phyloP scores from a whole-genome alignment of 1,140 invertebrate species.

The Centruroides vittatus region DNA sequence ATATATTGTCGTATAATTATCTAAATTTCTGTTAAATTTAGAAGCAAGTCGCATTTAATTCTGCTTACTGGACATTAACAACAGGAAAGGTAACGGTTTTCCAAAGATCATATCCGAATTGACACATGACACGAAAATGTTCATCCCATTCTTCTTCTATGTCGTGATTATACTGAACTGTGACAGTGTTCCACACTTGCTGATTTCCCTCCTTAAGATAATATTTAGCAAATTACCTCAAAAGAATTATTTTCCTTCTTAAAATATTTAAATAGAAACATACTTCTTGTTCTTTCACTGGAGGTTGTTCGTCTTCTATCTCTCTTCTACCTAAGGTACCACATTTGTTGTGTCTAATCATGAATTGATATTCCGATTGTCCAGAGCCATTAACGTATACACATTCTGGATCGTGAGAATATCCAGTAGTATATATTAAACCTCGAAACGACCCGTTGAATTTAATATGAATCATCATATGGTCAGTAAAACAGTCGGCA shows the following conservation, averaged over 20 bases:
- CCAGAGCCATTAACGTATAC: constrained; percentile 90
- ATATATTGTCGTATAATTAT: no score
- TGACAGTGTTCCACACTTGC: constrained; percentile 91
- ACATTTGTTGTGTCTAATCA: constrained; percentile 79
- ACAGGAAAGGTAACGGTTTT: constrained; percentile 91
- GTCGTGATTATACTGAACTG: constrained; percentile 81
- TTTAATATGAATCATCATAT: constrained; percentile 81
- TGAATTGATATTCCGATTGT: constrained; percentile 80
- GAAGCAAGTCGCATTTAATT: not conserved
- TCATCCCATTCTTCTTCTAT: constrained; percentile 91
- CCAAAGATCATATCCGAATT: constrained; percentile 93
- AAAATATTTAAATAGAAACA: no score
- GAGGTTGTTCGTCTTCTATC: constrained; percentile 2
- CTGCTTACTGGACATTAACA: constrained; percentile 80
- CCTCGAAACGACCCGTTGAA: constrained; percentile 84
- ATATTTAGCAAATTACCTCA: not conserved
- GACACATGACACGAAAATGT: constrained; percentile 90
- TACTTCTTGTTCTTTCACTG: no score
- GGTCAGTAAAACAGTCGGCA: constrained; percentile 86
- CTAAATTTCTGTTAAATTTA: not conserved
- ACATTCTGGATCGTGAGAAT: constrained; percentile 83
- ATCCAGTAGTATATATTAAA: constrained; percentile 78
- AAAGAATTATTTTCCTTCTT: not conserved
- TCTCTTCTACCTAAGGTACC: constrained; percentile 71
- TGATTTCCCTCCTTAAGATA: constrained; percentile 26